Base-by-base conservation (phyloP, 2,797 vertebrate species). In the Eulemur mongoz region DNA sequence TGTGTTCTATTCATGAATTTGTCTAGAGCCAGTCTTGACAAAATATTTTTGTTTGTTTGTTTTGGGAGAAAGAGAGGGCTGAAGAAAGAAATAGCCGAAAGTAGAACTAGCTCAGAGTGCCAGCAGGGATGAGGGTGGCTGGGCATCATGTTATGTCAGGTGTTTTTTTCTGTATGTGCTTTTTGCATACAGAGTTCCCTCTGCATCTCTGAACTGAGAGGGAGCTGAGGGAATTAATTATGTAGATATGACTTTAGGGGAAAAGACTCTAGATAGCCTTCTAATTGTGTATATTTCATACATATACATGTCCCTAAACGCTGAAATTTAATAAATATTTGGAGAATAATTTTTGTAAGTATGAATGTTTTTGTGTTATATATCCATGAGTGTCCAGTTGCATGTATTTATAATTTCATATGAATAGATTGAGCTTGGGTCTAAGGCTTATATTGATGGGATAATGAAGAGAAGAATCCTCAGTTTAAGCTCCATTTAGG, bases 291-390 rank as follows among this genome's bases (percentile, higher is more conserved):
- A 32, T 52, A 91, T 65, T 54, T 9, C 45, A 9, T 75, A 75
- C 40, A 40, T 73, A 50, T n/a, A 45, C 32, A 43, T 89, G 7
- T 85, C 50, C 40, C 2, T 79, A 88, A 72, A 83, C 17, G 70
- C 20, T 80, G 17, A 90, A 91, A 65, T 43, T 87, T 87, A 84
- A 73, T 73, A 91, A 72, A 61, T 72, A 79, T 83, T 54, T 93
- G n/a, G 50, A 91, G 4, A 82, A 76, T 69, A 91, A 50, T 32
- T 93, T 90, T 90, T 52, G 30, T 83, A 79, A 63, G 4, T 61
- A 78, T 59, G n/a, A 70, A 57, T 52, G 6, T 45, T 50, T 50
- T 82, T 72, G 17, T 85, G n/a, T 75, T 69, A 69, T 45, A 38
- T 75, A 73, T 35, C 15, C 50, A 30, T 75, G 70, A 76, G 3